Conservation (phyloP, 1,140 invertebrate genomes). For the Semibalanus balanoides region DNA sequence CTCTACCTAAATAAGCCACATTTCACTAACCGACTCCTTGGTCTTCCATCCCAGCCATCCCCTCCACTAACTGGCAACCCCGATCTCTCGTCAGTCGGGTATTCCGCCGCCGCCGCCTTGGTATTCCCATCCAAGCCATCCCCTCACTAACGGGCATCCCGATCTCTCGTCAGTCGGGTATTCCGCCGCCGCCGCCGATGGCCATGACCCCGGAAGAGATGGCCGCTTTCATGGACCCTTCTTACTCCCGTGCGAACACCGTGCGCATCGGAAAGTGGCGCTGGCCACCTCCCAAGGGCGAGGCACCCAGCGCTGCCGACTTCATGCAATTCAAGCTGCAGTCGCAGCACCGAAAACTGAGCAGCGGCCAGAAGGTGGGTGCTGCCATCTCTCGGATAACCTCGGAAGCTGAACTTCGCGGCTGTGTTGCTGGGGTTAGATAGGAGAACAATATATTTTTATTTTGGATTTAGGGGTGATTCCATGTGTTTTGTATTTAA, state of each 20-base stretch:
- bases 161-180: slow-evolving; percentile 4
- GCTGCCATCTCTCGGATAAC: background rate
- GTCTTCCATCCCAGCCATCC: no score
- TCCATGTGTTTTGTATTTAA: no score
- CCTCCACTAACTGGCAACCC: no score
- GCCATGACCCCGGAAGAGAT: slow-evolving; percentile 21
- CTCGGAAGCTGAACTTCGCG: background rate
- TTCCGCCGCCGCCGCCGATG: slow-evolving; percentile 9
- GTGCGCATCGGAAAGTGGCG: slow-evolving; percentile 91
- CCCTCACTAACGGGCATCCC: no score
- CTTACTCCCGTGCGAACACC: slow-evolving; percentile 78
- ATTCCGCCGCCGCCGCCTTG: no score
- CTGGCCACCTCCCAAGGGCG: slow-evolving; percentile 68
- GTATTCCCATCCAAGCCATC: no score
- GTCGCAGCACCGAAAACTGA: slow-evolving; percentile 16
- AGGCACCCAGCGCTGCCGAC: slow-evolving; percentile 16
- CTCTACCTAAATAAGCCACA: no score
- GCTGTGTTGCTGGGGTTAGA: no score
- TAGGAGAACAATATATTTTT: no score
- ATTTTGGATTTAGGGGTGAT: no score
- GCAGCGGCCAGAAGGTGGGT: slow-evolving; percentile 17
- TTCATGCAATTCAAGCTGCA: slow-evolving; percentile 21
- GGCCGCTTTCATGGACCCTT: slow-evolving; percentile 65
- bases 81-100: slow-evolving; percentile 4
- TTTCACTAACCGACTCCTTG: no score